A percentile compares a stretch with the other conserved stretches of the same genome.
Conservation (phyloP, 2,888 invertebrate genomes). For the Xestia c-nigrum region DNA sequence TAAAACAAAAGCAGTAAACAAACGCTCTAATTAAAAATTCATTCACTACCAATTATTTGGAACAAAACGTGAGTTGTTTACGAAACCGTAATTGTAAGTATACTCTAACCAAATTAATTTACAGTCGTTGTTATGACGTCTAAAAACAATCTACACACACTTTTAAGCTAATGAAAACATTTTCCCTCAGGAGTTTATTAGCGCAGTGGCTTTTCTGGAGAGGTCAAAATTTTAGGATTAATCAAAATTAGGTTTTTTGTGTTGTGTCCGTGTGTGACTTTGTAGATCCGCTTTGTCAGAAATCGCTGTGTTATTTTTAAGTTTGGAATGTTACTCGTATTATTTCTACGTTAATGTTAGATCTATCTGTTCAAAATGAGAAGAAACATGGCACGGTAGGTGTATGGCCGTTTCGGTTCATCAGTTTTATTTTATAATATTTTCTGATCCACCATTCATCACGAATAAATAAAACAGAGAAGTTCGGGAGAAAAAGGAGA, state of each 20-base stretch:
- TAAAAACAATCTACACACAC: conserved; percentile 71
- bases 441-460: no score
- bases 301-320: background rate
- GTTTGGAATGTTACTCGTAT: background rate
- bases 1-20: background rate
- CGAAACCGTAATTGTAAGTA: conserved; percentile 38
- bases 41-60: conserved; percentile 19
- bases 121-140: conserved; percentile 51
- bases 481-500: background rate
- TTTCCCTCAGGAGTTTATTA: conserved; percentile 67
- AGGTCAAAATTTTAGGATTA: conserved; percentile 38
- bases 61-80: conserved; percentile 38
- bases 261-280: background rate
- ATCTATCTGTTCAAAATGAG: background rate
- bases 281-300: background rate
- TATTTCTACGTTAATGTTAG: background rate
- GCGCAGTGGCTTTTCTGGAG: conserved; percentile 49
- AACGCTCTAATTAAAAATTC: conserved; percentile 10
- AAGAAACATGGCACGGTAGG: no score
- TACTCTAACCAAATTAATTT: conserved; percentile 55
- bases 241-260: conserved; percentile 33
- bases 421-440: no score
- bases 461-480: background rate
- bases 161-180: conserved; percentile 80
- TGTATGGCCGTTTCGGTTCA: no score